Evolutionary conservation across 64 coral and sea anemone species (phyloP).

Genomic region (Pocillopora damicornis): DNA sequence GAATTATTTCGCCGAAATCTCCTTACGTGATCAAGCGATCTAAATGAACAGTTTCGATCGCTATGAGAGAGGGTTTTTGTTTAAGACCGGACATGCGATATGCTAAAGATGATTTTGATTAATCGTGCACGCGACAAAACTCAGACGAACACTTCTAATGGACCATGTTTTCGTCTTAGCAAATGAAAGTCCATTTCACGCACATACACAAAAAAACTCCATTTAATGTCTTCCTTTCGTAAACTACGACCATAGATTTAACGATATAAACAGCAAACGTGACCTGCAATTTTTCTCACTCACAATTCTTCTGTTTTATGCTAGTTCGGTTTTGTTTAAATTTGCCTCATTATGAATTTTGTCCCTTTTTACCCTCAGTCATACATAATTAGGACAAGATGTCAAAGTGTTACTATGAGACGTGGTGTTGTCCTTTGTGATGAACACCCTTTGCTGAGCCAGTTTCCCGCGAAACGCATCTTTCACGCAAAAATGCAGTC

Average conservation of each 20-base stretch:
- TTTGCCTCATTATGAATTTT: slow-evolving; percentile 9
- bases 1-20: neutral
- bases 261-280: neutral
- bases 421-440: neutral
- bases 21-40: neutral
- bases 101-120: neutral
- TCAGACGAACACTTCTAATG: neutral
- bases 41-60: neutral
- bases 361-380: neutral
- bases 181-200: neutral
- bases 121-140: neutral
- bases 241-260: neutral
- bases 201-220: neutral
- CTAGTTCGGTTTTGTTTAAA: neutral
- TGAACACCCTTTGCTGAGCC: neutral
- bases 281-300: neutral
- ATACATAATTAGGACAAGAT: slow-evolving; percentile 10
- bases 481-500: slow-evolving; percentile 22
- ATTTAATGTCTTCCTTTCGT: neutral
- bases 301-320: neutral
- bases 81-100: slow-evolving; percentile 8
- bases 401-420: slow-evolving; percentile 7
- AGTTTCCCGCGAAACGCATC: slow-evolving; percentile 25
- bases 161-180: neutral
- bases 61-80: neutral